Evolutionary conservation across 2,113 vertebrate genomes (phyloP).

Genomic region (Takifugu flavidus): DNA sequence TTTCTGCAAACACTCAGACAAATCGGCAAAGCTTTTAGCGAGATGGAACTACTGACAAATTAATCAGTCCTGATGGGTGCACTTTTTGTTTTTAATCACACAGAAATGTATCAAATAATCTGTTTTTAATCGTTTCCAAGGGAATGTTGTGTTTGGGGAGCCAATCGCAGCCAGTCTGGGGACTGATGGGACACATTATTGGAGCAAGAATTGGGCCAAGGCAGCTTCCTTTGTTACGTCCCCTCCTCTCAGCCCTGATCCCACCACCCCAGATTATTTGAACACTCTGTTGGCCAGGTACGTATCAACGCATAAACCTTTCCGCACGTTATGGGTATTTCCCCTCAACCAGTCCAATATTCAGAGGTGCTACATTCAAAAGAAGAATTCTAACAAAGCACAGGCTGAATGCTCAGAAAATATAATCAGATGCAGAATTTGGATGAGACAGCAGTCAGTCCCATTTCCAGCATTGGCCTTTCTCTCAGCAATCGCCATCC

Average conservation of each 20-base stretch:
- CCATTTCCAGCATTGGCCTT: too few species aligned
- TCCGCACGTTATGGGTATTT: too few species aligned
- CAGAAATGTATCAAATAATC: background rate
- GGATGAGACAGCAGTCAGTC: too few species aligned
- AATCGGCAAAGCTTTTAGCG: conserved; percentile 16
- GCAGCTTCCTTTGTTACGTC: conserved; percentile 95
- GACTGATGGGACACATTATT: conserved; percentile 95
- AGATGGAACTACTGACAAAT: conserved; percentile 21
- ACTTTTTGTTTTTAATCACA: background rate
- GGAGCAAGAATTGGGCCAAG: conserved; percentile 99
- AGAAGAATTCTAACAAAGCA: too few species aligned
- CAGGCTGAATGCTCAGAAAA: too few species aligned
- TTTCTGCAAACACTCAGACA: conserved; percentile 14
- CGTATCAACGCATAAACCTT: background rate
- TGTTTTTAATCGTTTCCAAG: conserved; percentile 59
- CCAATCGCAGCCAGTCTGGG: conserved; percentile 94
- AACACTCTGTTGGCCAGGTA: conserved; percentile 94
- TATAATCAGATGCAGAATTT: too few species aligned
- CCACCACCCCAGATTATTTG: conserved; percentile 95
- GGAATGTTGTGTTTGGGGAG: conserved; percentile 96
- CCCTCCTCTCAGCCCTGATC: conserved; percentile 94
- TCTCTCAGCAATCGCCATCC: too few species aligned
- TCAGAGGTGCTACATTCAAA: too few species aligned
- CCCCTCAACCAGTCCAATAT: too few species aligned
- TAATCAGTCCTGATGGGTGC: conserved; percentile 1